These are phyloP conservation scores for Corella eumyota DNA, from an alignment of 23 tunicate genomes.

Conservation along the genomic window DNA sequence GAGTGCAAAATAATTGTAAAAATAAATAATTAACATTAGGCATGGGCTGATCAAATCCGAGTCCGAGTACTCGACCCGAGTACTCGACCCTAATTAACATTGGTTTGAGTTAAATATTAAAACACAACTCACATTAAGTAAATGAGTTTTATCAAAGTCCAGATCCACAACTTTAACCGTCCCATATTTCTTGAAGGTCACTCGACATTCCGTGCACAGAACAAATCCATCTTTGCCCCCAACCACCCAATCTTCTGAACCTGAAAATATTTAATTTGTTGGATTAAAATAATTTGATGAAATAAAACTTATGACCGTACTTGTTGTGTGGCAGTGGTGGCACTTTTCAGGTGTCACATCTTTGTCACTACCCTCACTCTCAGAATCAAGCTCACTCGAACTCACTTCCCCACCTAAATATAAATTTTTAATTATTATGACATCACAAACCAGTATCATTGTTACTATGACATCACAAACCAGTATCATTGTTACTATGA, in stretches of 20 bases:
- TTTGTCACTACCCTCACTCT: conserved; percentile 66
- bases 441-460: neutral
- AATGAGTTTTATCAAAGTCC: conserved; percentile 13
- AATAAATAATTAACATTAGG: no score
- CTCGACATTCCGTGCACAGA: conserved; percentile 75
- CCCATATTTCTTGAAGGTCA: conserved; percentile 86
- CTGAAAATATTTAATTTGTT: conserved; percentile 12
- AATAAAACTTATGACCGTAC: conserved; percentile 14
- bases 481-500: neutral
- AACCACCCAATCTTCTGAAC: conserved; percentile 70
- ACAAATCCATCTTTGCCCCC: conserved; percentile 66
- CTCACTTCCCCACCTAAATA: conserved; percentile 37
- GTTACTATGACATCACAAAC: neutral
- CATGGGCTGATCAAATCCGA: no score
- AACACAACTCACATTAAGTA: neutral
- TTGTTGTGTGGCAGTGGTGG: conserved; percentile 51
- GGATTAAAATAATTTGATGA: neutral
- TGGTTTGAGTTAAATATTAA: neutral
- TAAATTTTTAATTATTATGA: neutral
- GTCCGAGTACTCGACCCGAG: no score
- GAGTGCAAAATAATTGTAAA: no score
- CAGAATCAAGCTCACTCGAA: conserved; percentile 67
- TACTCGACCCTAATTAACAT: no score
- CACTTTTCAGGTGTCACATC: conserved; percentile 18
- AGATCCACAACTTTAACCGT: conserved; percentile 23